Percentiles rank a stretch among this genome's conserved stretches.
Evolutionary conservation across 2,797 vertebrate genomes (phyloP).

Genomic region (Valencia hispanica): DNA sequence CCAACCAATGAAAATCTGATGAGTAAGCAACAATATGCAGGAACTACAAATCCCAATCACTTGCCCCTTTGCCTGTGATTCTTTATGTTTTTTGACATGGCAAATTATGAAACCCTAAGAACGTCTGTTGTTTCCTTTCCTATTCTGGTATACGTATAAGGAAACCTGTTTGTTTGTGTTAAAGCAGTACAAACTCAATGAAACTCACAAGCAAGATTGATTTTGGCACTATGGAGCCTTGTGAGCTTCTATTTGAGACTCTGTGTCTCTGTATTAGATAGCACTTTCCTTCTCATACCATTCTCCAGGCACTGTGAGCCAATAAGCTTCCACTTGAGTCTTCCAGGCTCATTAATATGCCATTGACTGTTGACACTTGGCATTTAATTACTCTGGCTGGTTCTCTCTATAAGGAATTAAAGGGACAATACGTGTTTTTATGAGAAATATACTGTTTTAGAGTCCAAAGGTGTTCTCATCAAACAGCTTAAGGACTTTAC

Average conservation of each 20-base stretch:
- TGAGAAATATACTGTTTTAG: background rate
- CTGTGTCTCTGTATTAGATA: background rate
- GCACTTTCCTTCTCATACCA: background rate
- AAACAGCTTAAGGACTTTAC: background rate
- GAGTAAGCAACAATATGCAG: no score
- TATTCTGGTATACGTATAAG: background rate
- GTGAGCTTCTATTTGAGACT: background rate
- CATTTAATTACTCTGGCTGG: constrained; percentile 42
- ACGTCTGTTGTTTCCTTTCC: background rate
- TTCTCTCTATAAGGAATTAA: constrained; percentile 40
- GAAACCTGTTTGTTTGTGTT: background rate
- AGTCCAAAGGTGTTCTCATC: background rate
- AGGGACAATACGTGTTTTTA: background rate
- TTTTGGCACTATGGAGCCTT: background rate
- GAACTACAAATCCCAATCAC: background rate
- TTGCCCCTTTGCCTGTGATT: background rate
- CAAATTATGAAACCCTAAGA: background rate
- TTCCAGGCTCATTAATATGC: constrained; percentile 49
- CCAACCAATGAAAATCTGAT: background rate
- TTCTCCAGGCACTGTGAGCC: background rate
- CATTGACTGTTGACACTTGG: constrained; percentile 30
- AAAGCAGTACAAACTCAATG: background rate
- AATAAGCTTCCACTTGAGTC: constrained; percentile 9
- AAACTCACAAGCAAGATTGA: background rate
- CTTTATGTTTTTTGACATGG: background rate